Base-by-base conservation (phyloP, 1,140 invertebrate genomes). In the Spodoptera litura region DNA sequence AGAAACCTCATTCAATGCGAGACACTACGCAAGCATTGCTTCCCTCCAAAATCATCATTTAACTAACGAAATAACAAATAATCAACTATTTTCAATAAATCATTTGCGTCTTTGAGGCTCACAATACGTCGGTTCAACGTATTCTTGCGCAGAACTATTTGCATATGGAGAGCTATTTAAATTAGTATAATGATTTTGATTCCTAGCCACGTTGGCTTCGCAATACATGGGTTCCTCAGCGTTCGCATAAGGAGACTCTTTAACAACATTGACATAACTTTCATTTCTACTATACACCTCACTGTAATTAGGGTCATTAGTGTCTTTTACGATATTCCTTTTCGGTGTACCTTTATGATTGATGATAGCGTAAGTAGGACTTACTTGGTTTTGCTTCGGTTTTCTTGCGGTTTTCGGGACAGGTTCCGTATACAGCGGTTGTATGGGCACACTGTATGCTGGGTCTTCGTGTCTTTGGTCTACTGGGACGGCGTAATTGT, bases 71-170 rank as follows among this genome's bases (percentile, higher is more conserved):
- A 1, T 20, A 20, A 20, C 20, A 20, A 31, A 31, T 31, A 31
- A 31, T 31, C 31, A 4, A 31, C 31, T 31, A 31, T 31, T 31
- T 44, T 44, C 0, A 44, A 0, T 9, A 44, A 44, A 44, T 44
- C 9, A 44, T 44, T 8, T 8, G 38, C 58, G 58, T 31, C 12
- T 25, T 9, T 61, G 38, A 12, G 62, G 62, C 10, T 66, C 62
- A 25, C 62, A 66, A 12, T 66, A 66, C 49, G 62, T 66, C n/a
- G 62, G 62, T 15, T 66, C 62, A 1, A 49, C 62, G 6, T 66
- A 66, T 4, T 66, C 62, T 5, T 25, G n/a, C 3, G 9, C 15
- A n/a, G 15, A 15, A 11, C 61, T 49, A 35, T 66, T 66, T 8
- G 38, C 62, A 12, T 66, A 66, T 15, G 11, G 62, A 6, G n/a